phyloP scores from a whole-genome alignment of 2,113 vertebrate genomes.

The Dipodomys merriami region DNA sequence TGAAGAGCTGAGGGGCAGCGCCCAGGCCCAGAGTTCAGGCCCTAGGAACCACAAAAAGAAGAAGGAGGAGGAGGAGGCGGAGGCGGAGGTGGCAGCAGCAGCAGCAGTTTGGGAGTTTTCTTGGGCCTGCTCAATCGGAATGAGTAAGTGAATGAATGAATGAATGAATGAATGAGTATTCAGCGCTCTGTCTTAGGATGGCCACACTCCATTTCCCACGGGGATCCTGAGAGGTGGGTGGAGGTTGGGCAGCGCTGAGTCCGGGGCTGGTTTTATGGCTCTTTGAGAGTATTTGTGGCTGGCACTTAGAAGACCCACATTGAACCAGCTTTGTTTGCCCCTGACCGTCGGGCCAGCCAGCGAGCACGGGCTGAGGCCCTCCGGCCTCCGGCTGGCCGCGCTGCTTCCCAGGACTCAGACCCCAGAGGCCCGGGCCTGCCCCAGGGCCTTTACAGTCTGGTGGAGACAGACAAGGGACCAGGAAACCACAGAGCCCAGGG shows the following conservation, averaged over 20 bases:
- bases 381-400: too few species aligned
- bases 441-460: not conserved
- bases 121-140: fast-evolving
- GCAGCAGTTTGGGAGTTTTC: not conserved
- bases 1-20: too few species aligned
- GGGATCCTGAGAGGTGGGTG: not conserved
- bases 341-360: fast-evolving
- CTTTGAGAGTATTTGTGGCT: not conserved
- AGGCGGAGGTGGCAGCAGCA: too few species aligned
- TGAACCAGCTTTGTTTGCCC: not conserved
- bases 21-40: too few species aligned
- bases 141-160: not conserved
- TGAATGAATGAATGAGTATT: not conserved
- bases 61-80: too few species aligned
- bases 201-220: not conserved
- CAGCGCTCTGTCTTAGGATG: not conserved
- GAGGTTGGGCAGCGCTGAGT: not conserved
- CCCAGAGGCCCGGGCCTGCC: not conserved
- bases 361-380: not conserved
- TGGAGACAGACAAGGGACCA: not conserved
- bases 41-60: too few species aligned
- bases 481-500: not conserved
- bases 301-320: not conserved
- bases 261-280: not conserved
- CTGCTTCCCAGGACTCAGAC: not conserved